phyloP scores from a whole-genome alignment of 2,797 vertebrate genomes.

The Amphiprion clarkii region DNA sequence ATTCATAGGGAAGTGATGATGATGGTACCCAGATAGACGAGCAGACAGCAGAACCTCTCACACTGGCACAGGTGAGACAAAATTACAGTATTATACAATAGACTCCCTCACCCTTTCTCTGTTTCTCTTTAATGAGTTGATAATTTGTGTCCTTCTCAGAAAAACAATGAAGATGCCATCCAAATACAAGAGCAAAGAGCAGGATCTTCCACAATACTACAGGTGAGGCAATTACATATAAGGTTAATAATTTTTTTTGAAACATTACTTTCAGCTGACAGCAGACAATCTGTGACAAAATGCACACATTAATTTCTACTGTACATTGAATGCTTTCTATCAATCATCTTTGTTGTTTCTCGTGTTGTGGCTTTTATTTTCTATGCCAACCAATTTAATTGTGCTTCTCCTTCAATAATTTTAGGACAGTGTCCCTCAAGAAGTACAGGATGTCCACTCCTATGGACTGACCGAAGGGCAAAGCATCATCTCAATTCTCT shows the following conservation, averaged over 20 bases:
- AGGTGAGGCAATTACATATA: conserved; percentile 1
- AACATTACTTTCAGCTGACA: neutral
- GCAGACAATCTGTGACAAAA: too few relatives aligned
- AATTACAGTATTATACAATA: neutral
- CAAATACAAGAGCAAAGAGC: conserved; percentile 14
- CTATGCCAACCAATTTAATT: neutral
- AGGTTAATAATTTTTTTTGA: neutral
- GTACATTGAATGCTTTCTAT: too few relatives aligned
- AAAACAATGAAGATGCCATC: neutral
- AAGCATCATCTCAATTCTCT: conserved; percentile 36
- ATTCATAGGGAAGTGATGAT: conserved; percentile 1
- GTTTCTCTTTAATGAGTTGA: neutral
- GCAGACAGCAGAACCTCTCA: too few relatives aligned
- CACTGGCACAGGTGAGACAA: too few relatives aligned
- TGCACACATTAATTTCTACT: too few relatives aligned
- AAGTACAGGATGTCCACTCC: conserved; percentile 8
- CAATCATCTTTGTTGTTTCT: too few relatives aligned
- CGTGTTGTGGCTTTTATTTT: neutral
- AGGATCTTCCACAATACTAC: conserved; percentile 5
- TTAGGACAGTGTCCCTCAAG: conserved; percentile 23
- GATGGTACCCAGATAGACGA: too few relatives aligned
- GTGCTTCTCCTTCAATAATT: conserved; percentile 4
- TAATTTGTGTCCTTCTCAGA: neutral
- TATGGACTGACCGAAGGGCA: conserved; percentile 22
- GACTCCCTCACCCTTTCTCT: neutral